Conservation (phyloP, 2,797 vertebrate genomes). For the Distichodus sexfasciatus region DNA sequence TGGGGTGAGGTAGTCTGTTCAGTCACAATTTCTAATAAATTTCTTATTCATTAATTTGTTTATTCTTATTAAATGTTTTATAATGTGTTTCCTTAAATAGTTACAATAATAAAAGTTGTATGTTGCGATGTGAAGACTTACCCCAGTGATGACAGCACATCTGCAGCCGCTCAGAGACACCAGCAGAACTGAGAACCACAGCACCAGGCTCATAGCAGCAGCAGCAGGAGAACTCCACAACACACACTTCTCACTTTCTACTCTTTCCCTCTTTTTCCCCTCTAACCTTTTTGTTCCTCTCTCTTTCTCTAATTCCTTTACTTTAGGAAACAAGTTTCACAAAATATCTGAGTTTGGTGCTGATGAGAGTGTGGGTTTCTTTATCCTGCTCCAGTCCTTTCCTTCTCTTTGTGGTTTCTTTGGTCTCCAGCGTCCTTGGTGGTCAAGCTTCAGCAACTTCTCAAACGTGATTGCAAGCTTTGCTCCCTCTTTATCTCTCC, state of each 20-base stretch:
- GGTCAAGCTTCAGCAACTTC: conserved; percentile 29
- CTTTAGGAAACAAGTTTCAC: conserved; percentile 1
- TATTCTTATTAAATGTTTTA: too few relatives aligned
- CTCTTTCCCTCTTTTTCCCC: not conserved
- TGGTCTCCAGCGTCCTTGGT: conserved; percentile 4
- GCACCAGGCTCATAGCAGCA: conserved; percentile 67
- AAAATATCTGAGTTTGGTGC: conserved; percentile 5
- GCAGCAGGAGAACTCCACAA: conserved; percentile 51
- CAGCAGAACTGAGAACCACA: conserved; percentile 72
- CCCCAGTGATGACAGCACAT: conserved; percentile 88
- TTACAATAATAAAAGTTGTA: too few relatives aligned
- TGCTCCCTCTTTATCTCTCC: conserved; percentile 61
- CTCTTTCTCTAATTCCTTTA: conserved; percentile 36
- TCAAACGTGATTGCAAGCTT: conserved; percentile 48
- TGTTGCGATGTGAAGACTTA: conserved; percentile 75
- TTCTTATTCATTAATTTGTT: too few relatives aligned
- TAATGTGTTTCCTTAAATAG: too few relatives aligned
- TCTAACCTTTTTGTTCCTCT: not conserved
- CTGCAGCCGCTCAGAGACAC: conserved; percentile 72
- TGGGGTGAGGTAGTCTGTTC: too few relatives aligned
- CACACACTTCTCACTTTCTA: not conserved
- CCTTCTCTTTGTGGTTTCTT: conserved; percentile 12
- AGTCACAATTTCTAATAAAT: too few relatives aligned
- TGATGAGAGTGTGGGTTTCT: conserved; percentile 32
- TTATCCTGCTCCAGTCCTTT: conserved; percentile 18